Percentiles rank a stretch among this genome's conserved stretches.
Conservation (phyloP, 2,888 invertebrate genomes). For the Noctua janthe region DNA sequence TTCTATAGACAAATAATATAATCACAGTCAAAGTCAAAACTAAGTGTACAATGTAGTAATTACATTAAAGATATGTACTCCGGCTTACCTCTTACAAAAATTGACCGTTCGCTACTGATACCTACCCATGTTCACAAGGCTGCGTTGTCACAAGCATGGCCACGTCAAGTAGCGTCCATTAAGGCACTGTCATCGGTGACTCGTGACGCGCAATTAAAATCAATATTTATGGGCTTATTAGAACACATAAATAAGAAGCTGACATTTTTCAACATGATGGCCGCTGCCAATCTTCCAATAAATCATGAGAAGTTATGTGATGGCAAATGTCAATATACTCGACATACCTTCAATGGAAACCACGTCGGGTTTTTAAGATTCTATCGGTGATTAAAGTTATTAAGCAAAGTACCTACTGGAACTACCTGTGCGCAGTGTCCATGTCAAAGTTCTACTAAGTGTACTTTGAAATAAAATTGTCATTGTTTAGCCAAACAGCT, state of each 20-base stretch:
- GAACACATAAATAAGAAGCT: conserved; percentile 76
- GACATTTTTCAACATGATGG: conserved; percentile 75
- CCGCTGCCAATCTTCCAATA: conserved; percentile 64
- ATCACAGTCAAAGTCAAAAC: no score
- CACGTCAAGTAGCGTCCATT: conserved; percentile 72
- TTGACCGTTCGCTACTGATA: conserved; percentile 5
- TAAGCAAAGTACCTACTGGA: background rate
- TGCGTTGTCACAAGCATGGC: conserved; percentile 45
- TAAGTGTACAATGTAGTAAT: no score
- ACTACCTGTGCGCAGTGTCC: background rate
- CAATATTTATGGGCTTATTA: conserved; percentile 81
- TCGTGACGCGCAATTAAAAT: conserved; percentile 79
- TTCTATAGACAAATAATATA: no score
- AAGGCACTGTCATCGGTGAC: conserved; percentile 71
- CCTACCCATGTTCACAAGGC: conserved; percentile 39
- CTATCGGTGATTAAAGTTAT: conserved; percentile 5
- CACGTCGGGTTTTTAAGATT: conserved; percentile 29
- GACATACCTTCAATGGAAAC: conserved; percentile 44
- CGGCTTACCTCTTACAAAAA: no score
- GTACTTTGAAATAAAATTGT: background rate
- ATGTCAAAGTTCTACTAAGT: background rate
- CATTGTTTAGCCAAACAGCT: background rate
- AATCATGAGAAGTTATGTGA: conserved; percentile 66
- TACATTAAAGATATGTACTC: no score
- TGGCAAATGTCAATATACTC: conserved; percentile 48